Conservation (phyloP, 2,888 invertebrate species). For the Nymphalis polychloros region DNA sequence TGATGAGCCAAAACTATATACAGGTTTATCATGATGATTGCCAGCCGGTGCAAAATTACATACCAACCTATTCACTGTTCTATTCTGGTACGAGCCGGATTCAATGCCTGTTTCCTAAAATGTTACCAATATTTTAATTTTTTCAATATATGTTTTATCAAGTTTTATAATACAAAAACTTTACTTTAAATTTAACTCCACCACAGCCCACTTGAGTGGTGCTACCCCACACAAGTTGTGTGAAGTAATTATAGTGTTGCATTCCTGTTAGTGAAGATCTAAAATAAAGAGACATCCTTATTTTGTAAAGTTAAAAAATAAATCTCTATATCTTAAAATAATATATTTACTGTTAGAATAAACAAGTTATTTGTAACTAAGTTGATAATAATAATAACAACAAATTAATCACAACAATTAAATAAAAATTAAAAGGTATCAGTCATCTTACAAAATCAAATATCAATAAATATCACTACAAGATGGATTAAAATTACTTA, state of each 20-base stretch:
- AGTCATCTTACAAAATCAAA: too few relatives aligned
- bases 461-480: too few relatives aligned
- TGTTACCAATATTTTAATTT: not conserved
- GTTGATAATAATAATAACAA: too few relatives aligned
- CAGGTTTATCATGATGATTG: slow-evolving; percentile 53
- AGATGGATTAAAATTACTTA: not conserved
- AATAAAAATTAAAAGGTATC: too few relatives aligned
- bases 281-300: slow-evolving; percentile 32
- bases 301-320: too few relatives aligned
- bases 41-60: slow-evolving; percentile 72
- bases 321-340: too few relatives aligned
- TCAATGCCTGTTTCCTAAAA: slow-evolving; percentile 51
- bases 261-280: slow-evolving; percentile 51
- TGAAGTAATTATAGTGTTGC: slow-evolving; percentile 68
- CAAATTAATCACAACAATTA: too few relatives aligned
- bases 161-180: slow-evolving; percentile 15
- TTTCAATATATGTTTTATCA: not conserved
- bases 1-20: slow-evolving; percentile 59
- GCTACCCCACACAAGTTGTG: slow-evolving; percentile 69
- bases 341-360: too few relatives aligned
- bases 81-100: slow-evolving; percentile 44
- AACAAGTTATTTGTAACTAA: too few relatives aligned
- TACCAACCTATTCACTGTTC: slow-evolving; percentile 62
- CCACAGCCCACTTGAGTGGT: slow-evolving; percentile 68
- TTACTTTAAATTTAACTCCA: slow-evolving; percentile 67